Percentiles rank a stretch among this genome's conserved stretches.
phyloP scores from a whole-genome alignment of 2,113 vertebrate genomes.

The Triplophysa rosa region DNA sequence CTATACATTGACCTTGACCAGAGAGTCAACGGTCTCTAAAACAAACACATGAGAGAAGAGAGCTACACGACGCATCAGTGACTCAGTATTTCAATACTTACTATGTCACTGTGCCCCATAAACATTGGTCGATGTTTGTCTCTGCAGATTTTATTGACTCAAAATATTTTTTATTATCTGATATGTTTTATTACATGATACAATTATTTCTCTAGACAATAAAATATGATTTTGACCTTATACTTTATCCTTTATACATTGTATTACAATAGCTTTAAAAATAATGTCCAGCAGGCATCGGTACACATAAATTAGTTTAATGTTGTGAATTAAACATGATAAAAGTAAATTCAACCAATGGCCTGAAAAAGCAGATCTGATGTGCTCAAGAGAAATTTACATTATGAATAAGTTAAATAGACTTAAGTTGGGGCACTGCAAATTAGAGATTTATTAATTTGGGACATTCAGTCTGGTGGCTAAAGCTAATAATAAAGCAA shows the following conservation, averaged over 20 bases:
- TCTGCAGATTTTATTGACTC: conserved; percentile 7
- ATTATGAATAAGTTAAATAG: not conserved
- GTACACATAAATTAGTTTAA: too few relatives aligned
- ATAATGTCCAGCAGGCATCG: too few relatives aligned
- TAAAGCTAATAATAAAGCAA: too few relatives aligned
- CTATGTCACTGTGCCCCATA: not conserved
- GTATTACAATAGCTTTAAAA: too few relatives aligned
- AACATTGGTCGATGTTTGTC: not conserved
- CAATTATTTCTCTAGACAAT: not conserved
- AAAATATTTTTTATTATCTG: not conserved
- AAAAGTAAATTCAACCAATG: not conserved
- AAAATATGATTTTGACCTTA: too few relatives aligned
- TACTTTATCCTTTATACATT: too few relatives aligned
- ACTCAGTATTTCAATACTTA: not conserved
- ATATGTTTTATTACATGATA: not conserved
- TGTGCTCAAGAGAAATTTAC: not conserved
- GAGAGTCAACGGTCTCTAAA: conserved; percentile 7
- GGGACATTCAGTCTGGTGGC: too few relatives aligned
- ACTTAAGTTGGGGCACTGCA: too few relatives aligned
- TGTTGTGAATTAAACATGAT: too few relatives aligned
- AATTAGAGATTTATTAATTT: too few relatives aligned
- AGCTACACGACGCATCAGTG: not conserved
- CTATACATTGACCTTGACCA: conserved; percentile 44
- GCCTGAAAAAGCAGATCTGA: not conserved
- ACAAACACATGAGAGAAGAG: not conserved